Base-by-base conservation (phyloP, 1,140 invertebrate genomes). In the Proales similis region DNA sequence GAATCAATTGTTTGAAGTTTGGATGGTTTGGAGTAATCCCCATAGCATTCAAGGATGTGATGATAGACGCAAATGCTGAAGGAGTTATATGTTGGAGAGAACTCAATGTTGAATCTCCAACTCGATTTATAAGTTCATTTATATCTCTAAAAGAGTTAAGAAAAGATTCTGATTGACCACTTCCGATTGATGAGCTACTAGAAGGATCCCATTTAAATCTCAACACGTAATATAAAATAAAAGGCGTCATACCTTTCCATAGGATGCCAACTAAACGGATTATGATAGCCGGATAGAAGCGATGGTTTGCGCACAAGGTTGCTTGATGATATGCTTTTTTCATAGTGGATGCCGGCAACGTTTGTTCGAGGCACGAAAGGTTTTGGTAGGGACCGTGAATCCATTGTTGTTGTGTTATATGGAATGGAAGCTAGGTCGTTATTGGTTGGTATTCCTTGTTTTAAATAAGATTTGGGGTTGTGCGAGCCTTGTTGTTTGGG, bases 261-360 rank as follows among this genome's bases (percentile, higher is more conserved):
- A n/a, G n/a, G n/a, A n/a, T n/a, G n/a, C n/a, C n/a, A n/a, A n/a
- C n/a, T n/a, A n/a, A n/a, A n/a, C 5, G 48, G 4, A 24, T 20
- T 53, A 33, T 42, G 39, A 42, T 42, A 42, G 17, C 14, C 48
- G 1, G 32, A 20, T 24, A 53, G 42, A 6, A 53, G 30, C 7
- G 48, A 53, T 12, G 48, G 48, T 24, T 53, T 53, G 0, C 48
- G 48, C n/a, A n/a, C n/a, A n/a, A n/a, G n/a, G n/a, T n/a, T n/a
- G n/a, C n/a, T n/a, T n/a, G n/a, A n/a, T n/a, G n/a, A n/a, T n/a
- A n/a, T n/a, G n/a, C n/a, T n/a, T n/a, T n/a, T n/a, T n/a, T n/a
- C n/a, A n/a, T n/a, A n/a, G n/a, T n/a, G n/a, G n/a, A n/a, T n/a
- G n/a, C n/a, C n/a, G n/a, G n/a, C n/a, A n/a, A n/a, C n/a, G n/a